Base-by-base conservation (phyloP, 2,888 invertebrate genomes). In the Ennomos erosarius region DNA sequence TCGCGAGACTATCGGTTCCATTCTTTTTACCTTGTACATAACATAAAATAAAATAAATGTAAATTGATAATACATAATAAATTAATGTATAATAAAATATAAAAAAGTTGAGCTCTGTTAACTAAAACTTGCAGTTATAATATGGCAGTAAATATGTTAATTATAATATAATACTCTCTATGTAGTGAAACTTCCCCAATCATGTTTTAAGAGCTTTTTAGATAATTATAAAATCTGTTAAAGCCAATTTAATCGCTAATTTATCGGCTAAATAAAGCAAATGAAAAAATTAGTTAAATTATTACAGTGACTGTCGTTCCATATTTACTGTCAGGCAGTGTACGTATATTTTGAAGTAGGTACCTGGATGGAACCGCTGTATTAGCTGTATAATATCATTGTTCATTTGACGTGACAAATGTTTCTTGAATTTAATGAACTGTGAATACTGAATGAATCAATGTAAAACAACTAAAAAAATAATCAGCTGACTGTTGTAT, bases 1-100 rank as follows among this genome's bases (percentile, higher is more conserved):
- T 46, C n/a, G 33, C 42, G 12, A 49, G 40, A 36, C 9, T 6
- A 26, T 51, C 26, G 36, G 37, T 40, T 50, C 36, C 16, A 10
- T 58, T 58, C 48, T 52, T 53, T 45, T 10, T 13, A 46, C 10
- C 45, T 46, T 45, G 52, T 53, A 45, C 3, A 51, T 11, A 11
- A 40, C 8, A 43, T 10, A 44, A 42, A 45, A 1, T 37, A 46
- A 46, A 46, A 34, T 34, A 13, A 37, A 37, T 9, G n/a, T 48
- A 48, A 13, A 42, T 47, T 36, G 10, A 35, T n/a, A 34, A 10
- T 33, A 40, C 40, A 42, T 16, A 39, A 48, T n/a, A n/a, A n/a
- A n/a, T n/a, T 26, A 8, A 33, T 35, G 50, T 50, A 42, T 42
- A 10, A 42, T 26, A 26, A 26, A 26, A 26, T 26, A 38, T 38